phyloP scores from a whole-genome alignment of 2,113 vertebrate species.

The Sorex fumeus region DNA sequence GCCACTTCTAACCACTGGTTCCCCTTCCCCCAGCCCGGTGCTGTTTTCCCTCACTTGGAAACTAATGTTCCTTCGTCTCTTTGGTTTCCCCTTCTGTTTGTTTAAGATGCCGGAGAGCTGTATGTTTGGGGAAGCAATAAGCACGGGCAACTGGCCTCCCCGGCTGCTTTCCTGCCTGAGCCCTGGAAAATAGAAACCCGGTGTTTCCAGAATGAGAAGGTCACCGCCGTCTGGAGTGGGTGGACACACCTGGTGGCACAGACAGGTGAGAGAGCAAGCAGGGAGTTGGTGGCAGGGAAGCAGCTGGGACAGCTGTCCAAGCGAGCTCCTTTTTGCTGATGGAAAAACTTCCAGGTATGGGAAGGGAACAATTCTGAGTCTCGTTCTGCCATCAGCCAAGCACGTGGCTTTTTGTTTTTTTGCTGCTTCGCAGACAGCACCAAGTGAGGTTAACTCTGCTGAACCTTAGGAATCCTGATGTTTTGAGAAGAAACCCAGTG shows the following conservation, averaged over 20 bases:
- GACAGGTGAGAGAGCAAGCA: constrained; percentile 90
- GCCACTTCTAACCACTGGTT: neutral
- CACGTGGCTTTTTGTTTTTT: constrained; percentile 7
- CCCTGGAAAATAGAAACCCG: constrained; percentile 89
- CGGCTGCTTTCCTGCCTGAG: constrained; percentile 88
- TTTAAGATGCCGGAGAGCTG: constrained; percentile 91
- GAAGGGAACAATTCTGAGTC: neutral
- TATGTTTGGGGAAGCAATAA: constrained; percentile 97
- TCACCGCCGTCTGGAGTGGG: constrained; percentile 92
- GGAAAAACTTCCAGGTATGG: neutral
- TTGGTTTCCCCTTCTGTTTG: constrained; percentile 62
- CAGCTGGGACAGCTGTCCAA: constrained; percentile 28
- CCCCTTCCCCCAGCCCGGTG: neutral
- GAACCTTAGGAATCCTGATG: neutral
- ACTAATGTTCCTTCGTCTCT: constrained; percentile 25
- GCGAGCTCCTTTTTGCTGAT: constrained; percentile 33
- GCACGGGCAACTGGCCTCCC: constrained; percentile 90
- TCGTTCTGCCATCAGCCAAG: neutral
- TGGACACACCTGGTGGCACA: constrained; percentile 95
- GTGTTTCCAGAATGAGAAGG: constrained; percentile 90
- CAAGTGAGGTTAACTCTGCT: neutral
- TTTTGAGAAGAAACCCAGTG: constrained; percentile 42
- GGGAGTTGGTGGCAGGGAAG: constrained; percentile 27
- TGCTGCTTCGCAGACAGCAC: neutral
- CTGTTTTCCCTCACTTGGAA: neutral